Conservation (phyloP, 2,888 invertebrate species). For the Machimus atricapillus region DNA sequence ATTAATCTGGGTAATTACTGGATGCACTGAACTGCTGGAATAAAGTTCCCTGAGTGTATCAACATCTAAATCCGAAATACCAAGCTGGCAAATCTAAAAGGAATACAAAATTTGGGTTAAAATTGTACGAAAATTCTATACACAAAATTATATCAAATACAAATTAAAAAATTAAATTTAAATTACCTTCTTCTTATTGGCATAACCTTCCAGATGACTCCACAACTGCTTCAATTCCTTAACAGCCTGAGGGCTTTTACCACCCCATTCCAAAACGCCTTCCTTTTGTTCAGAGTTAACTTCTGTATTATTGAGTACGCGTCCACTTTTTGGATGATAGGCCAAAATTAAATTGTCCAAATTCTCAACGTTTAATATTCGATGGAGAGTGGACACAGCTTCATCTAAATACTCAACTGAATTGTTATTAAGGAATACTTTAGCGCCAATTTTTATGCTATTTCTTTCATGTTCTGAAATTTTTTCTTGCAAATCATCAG, state of each 20-base stretch:
- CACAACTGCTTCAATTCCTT: constrained; percentile 78
- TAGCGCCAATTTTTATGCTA: constrained; percentile 83
- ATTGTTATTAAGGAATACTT: constrained; percentile 81
- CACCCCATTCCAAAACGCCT: constrained; percentile 63
- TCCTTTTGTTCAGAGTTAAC: constrained; percentile 51
- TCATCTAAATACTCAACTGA: constrained; percentile 71
- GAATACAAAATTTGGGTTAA: not conserved
- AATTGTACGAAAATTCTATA: not conserved
- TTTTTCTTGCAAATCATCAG: constrained; percentile 70
- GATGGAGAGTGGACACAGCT: constrained; percentile 76
- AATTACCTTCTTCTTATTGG: constrained; percentile 68
- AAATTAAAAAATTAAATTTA: not conserved
- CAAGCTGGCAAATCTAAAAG: constrained; percentile 71
- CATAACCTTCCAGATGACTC: constrained; percentile 77
- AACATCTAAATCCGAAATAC: constrained; percentile 90
- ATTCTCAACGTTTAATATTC: constrained; percentile 72
- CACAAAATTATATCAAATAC: no score
- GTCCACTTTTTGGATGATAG: constrained; percentile 66
- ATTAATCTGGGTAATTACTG: constrained; percentile 91
- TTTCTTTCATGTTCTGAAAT: constrained; percentile 75
- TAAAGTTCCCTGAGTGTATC: constrained; percentile 78
- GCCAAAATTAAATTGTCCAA: constrained; percentile 86
- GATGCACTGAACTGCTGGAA: constrained; percentile 79
- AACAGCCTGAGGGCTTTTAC: constrained; percentile 63
- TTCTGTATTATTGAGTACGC: not conserved